phyloP scores from a whole-genome alignment of 2,888 invertebrate species.

The Globia sparganii region DNA sequence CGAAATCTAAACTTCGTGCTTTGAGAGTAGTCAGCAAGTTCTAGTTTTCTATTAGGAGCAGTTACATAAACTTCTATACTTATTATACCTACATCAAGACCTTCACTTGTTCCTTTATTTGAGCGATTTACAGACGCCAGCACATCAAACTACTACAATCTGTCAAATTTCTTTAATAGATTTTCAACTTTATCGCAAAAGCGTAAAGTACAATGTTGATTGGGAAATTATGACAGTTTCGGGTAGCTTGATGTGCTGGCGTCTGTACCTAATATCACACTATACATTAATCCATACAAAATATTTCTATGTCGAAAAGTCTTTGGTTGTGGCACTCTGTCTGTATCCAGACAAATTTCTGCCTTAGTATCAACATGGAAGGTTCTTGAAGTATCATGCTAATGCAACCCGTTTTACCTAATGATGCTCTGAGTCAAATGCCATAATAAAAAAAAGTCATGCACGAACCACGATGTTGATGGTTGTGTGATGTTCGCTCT shows the following conservation, averaged over 20 bases:
- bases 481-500: background rate
- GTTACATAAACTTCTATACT: background rate
- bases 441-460: constrained; percentile 8
- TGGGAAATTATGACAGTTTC: too few relatives aligned
- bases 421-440: background rate
- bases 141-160: too few relatives aligned
- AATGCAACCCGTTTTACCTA: background rate
- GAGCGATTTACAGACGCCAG: too few relatives aligned
- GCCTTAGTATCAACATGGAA: background rate
- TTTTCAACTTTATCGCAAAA: too few relatives aligned
- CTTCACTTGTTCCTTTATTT: background rate
- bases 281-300: too few relatives aligned
- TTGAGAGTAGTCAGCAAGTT: too few relatives aligned
- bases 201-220: too few relatives aligned
- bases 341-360: background rate
- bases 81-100: background rate
- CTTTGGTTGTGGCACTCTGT: background rate
- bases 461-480: background rate
- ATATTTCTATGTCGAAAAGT: background rate
- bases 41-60: background rate
- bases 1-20: too few relatives aligned
- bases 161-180: too few relatives aligned
- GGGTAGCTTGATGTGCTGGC: too few relatives aligned
- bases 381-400: background rate
- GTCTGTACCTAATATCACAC: background rate